Conservation (phyloP, 2,888 invertebrate genomes). For the Xestia sexstrigata region DNA sequence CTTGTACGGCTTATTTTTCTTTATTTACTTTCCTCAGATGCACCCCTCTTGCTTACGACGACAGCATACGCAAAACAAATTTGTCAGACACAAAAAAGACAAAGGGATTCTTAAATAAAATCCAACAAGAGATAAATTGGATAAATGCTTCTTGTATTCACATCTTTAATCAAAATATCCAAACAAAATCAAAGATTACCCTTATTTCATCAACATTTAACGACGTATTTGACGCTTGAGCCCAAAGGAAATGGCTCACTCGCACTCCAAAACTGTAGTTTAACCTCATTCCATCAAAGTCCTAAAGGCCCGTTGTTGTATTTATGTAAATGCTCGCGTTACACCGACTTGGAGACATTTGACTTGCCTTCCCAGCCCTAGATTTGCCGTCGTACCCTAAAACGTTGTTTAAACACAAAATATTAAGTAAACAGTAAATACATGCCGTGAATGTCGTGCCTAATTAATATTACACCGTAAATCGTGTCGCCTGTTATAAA, state of each 20-base stretch:
- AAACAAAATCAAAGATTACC: constrained; percentile 38
- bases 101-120: constrained; percentile 17
- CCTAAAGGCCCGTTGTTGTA: constrained; percentile 58
- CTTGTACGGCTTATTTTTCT: not conserved
- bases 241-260: constrained; percentile 44
- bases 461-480: constrained; percentile 55
- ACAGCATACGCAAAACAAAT: not conserved
- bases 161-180: constrained; percentile 40
- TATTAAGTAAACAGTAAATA: constrained; percentile 52
- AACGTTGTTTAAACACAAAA: constrained; percentile 46
- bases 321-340: constrained; percentile 60
- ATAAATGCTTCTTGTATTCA: constrained; percentile 24
- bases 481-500: constrained; percentile 42
- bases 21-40: not conserved
- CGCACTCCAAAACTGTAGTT: constrained; percentile 55
- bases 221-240: constrained; percentile 37
- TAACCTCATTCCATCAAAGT: constrained; percentile 60
- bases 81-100: not conserved
- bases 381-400: constrained; percentile 16
- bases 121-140: not conserved
- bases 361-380: constrained; percentile 38
- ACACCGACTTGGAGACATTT: constrained; percentile 60
- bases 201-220: constrained; percentile 55
- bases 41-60: not conserved
- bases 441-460: constrained; percentile 26